Base-by-base conservation (phyloP, 1,140 invertebrate species). In the Cydia fagiglandana region DNA sequence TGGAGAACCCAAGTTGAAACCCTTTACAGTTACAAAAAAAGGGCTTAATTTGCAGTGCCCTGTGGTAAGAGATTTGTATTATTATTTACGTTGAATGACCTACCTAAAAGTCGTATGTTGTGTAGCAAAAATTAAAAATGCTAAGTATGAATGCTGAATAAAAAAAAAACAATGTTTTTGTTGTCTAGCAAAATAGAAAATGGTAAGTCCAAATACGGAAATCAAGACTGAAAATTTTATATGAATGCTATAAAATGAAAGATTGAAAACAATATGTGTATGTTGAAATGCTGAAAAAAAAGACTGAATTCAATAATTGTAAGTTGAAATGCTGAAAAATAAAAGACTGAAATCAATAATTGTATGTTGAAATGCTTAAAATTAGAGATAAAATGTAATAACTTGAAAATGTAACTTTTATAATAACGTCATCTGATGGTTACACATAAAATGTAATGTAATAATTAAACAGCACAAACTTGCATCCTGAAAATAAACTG, bases 171-270 rank as follows among this genome's bases (percentile, higher is more conserved):
- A 34, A 34, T 34, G 34, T 34, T 34, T 34, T 34, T 34, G 15
- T n/a, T 53, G 12, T 7, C 13, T 53, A 53, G 15, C 4, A 5
- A 56, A 17, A 56, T 6, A 34, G 34, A n/a, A 56, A 17, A 17
- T 56, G n/a, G n/a, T 17, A 56, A 56, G 15, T n/a, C 53, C n/a
- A 1, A 56, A 12, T 53, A 5, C 6, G 4, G 13, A 17, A 76
- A 73, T 68, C 74, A 66, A 7, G 53, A 73, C 7, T 20, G 45
- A 66, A 68, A 73, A 24, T 24, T 61, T 15, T 34, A 38, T 13
- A 20, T 68, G 24, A 24, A 73, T 68, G 41, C 28, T 64, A 9
- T 38, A 56, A 56, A 17, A 56, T 56, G 12, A 17, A 56, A 17
- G 7, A 7, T 7, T 56, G 53, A 56, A 56, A 56, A 7, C 15